phyloP scores from a whole-genome alignment of 2,888 invertebrate species.

The Leucoma salicis region DNA sequence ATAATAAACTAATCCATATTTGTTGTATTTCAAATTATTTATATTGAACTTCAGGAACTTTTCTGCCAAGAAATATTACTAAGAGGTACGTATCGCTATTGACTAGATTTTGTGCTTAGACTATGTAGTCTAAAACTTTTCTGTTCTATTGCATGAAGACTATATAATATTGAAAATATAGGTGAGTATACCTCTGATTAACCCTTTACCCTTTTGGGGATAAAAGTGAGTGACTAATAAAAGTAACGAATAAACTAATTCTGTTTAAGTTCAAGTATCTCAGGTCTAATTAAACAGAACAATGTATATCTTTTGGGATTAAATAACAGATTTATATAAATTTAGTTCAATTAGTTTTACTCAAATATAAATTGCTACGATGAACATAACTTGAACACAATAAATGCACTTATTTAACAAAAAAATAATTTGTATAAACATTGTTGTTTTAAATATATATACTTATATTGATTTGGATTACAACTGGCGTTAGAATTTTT shows the following conservation, averaged over 20 bases:
- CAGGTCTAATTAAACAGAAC: not conserved
- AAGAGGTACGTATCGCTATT: not conserved
- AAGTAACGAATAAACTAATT: not conserved
- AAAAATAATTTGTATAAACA: not conserved
- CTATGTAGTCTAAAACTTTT: not conserved
- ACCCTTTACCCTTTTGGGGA: no score
- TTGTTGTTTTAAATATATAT: not conserved
- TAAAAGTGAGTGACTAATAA: not conserved
- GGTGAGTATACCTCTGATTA: not conserved
- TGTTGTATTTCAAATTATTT: constrained; percentile 19
- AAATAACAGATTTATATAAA: not conserved
- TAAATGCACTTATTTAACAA: not conserved
- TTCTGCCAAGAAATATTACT: not conserved
- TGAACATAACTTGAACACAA: not conserved
- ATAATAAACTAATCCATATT: constrained; percentile 17
- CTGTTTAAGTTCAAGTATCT: not conserved
- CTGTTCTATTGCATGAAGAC: not conserved
- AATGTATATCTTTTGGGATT: not conserved
- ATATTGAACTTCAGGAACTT: not conserved
- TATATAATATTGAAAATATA: not conserved
- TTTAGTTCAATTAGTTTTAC: not conserved
- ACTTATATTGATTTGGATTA: constrained; percentile 16
- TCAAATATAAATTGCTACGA: no score
- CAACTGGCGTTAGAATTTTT: constrained; percentile 10
- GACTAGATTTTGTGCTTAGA: not conserved